These are phyloP conservation scores for Climacteris rufus DNA, from an alignment of 2,113 vertebrate genomes.

Conservation along the genomic window DNA sequence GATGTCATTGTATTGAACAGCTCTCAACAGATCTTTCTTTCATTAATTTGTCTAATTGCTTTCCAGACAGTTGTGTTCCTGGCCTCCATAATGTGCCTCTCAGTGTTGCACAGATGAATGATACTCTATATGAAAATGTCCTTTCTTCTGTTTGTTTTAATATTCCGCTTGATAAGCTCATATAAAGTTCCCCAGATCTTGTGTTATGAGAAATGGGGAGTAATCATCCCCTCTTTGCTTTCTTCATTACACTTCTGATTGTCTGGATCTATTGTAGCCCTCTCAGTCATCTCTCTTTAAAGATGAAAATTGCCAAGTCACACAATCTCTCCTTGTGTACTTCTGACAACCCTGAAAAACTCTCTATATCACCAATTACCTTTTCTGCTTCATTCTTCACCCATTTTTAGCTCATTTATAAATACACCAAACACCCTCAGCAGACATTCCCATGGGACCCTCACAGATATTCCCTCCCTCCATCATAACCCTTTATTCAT, in stretches of 20 bases:
- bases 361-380: not conserved
- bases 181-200: constrained; percentile 25
- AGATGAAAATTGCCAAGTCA: constrained; percentile 56
- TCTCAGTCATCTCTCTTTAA: constrained; percentile 62
- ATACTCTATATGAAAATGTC: not conserved
- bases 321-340: constrained; percentile 23
- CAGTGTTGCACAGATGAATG: constrained; percentile 22
- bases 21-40: constrained; percentile 44
- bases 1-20: not conserved
- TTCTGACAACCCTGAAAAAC: not conserved
- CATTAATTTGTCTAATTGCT: constrained; percentile 60
- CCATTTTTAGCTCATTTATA: not conserved
- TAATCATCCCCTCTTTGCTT: constrained; percentile 26
- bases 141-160: constrained; percentile 54
- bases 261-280: constrained; percentile 29
- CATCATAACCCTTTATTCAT: not conserved
- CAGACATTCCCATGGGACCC: not conserved
- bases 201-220: constrained; percentile 42
- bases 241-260: constrained; percentile 21
- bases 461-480: not conserved
- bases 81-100: not conserved
- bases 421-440: not conserved
- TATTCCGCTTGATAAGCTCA: constrained; percentile 32
- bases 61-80: constrained; percentile 29
- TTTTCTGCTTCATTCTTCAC: not conserved